Evolutionary conservation across 2,888 invertebrate genomes (phyloP), one percentile per base, ranked within the genome.

Genomic region (Tetropium fuscum): DNA sequence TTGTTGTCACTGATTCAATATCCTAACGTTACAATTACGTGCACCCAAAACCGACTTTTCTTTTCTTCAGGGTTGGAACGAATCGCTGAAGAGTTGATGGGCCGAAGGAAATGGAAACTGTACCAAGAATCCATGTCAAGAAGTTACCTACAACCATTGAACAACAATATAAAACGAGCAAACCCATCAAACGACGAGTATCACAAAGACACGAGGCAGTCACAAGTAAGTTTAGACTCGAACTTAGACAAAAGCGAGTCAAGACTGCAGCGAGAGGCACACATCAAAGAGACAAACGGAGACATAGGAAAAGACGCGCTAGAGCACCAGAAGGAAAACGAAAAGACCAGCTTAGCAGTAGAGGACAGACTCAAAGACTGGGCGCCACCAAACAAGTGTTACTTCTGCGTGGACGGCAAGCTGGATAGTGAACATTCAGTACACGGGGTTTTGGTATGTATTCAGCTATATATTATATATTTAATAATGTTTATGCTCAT

Each of bases 11-110:
- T n/a, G n/a, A n/a, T n/a, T n/a, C n/a, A n/a, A n/a, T n/a, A n/a
- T n/a, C n/a, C n/a, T n/a, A n/a, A n/a, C n/a, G n/a, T n/a, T n/a
- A n/a, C n/a, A n/a, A n/a, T n/a, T n/a, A n/a, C n/a, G n/a, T n/a
- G n/a, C n/a, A n/a, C n/a, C n/a, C n/a, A n/a, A n/a, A n/a, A n/a
- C n/a, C n/a, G n/a, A n/a, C 44, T 13, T 47, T 49, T 44, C 41
- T 60, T 55, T 58, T 38, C 70, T 73, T 54, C 84, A 94, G 94
- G 94, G 90, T 89, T 94, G 92, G 94, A 94, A 92, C 91, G 93
- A 87, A 92, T 94, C 87, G 94, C 94, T 88, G 94, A 94, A 88
- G 94, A 94, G 92, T 93, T 94, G 90, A 94, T 94, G 94, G 94
- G 94, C 88, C 92, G 93, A 87, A 91, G 93, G 91, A 93, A 91